phyloP scores from a whole-genome alignment of 1,140 invertebrate genomes.

The Polypedilum vanderplanki region DNA sequence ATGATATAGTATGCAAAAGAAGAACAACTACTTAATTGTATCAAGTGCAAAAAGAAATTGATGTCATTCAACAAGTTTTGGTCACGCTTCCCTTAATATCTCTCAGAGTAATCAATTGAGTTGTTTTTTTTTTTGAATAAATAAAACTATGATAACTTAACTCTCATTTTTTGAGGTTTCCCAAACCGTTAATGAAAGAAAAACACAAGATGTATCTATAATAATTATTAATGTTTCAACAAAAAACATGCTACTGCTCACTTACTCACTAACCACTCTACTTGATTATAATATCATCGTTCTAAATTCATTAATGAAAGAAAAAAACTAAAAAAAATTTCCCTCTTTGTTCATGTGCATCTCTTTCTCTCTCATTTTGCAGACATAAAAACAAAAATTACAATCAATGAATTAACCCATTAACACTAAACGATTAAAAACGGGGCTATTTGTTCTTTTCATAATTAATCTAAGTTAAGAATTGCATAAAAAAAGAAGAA shows the following conservation, averaged over 20 bases:
- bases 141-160: background rate
- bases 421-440: background rate
- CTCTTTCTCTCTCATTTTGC: background rate
- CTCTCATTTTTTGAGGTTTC: background rate
- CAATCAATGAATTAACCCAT: constrained; percentile 19
- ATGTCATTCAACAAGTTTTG: too few relatives aligned
- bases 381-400: background rate
- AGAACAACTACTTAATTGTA: too few relatives aligned
- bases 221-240: background rate
- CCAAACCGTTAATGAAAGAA: background rate
- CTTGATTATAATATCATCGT: background rate
- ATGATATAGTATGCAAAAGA: too few relatives aligned
- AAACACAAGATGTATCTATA: background rate
- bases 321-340: too few relatives aligned
- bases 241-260: background rate
- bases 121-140: background rate
- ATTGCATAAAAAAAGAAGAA: background rate
- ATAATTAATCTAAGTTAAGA: background rate
- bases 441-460: background rate
- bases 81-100: background rate
- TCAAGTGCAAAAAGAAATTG: too few relatives aligned
- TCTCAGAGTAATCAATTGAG: background rate
- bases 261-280: background rate
- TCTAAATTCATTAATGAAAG: background rate
- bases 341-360: too few relatives aligned